Base-by-base conservation (phyloP, 2,888 invertebrate species). In the Reticulitermes lucifugus region DNA sequence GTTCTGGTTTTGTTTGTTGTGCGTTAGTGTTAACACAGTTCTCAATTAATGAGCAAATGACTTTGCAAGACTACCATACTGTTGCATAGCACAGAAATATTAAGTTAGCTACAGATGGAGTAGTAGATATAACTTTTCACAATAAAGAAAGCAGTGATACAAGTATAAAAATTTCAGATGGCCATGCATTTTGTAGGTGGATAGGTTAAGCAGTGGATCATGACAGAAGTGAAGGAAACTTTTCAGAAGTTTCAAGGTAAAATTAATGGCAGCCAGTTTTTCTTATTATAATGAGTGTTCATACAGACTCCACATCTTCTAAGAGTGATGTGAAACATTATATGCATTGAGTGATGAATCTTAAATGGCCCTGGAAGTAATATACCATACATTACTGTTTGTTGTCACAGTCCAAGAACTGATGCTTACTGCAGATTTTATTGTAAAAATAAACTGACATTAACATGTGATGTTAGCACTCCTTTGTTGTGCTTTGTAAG, bases 221-320 rank as follows among this genome's bases (percentile, higher is more conserved):
- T 65, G 65, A 65, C 25, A 65, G 7, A 65, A 25, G 41, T 70
- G 14, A 65, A 35, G 41, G n/a, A n/a, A 77, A 77, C n/a, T 21
- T 46, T n/a, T 77, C 51, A n/a, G 5, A 82, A 41, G 43, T 25
- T 70, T 46, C n/a, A 82, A 41, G 60, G 12, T 3, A 51, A 70
- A 70, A n/a, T 35, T 6, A 77, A 77, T n/a, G 51, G 51, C 77
- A 77, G 77, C 77, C 46, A 46, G 46, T n/a, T 77, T 77, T 77
- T n/a, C n/a, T 46, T 75, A 35, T 35, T 21, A 29, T 71, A 75
- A 46, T 77, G 51, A 46, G 77, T 77, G 77, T 77, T 77, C 77
- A 77, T 43, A 75, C 21, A 43, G 22, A 46, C n/a, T 77, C n/a
- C n/a, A 10, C 21, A 22, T 46, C 51, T 77, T 51, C 46, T 77